phyloP scores from a whole-genome alignment of 92 coral and sea anemone genomes.

The Phenganax marumi region DNA sequence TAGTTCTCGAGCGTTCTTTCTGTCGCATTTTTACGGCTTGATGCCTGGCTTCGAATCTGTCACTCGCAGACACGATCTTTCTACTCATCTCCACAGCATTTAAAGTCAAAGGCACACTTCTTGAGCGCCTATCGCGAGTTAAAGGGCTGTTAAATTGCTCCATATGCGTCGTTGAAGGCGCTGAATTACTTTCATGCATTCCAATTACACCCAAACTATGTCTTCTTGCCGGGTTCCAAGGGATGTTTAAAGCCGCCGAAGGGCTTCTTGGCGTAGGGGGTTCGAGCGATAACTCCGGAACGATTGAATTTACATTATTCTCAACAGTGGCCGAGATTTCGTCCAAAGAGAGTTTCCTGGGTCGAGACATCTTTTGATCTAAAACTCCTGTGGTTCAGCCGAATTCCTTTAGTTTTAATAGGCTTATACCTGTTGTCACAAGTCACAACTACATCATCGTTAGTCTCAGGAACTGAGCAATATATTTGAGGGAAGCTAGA shows the following conservation, averaged over 20 bases:
- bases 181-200: slow-evolving; percentile 37
- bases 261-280: slow-evolving; percentile 9
- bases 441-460: neutral
- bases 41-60: slow-evolving; percentile 13
- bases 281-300: neutral
- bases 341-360: neutral
- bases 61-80: slow-evolving; percentile 19
- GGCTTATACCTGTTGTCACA: neutral
- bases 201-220: neutral
- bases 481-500: neutral
- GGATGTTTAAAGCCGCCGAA: neutral
- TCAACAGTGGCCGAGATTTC: neutral
- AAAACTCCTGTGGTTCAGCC: neutral
- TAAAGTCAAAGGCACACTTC: slow-evolving; percentile 29
- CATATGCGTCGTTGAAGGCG: neutral
- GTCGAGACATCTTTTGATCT: neutral
- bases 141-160: neutral
- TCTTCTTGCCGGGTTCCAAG: slow-evolving; percentile 9
- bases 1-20: neutral
- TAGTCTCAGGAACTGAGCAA: neutral
- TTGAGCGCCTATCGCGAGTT: slow-evolving; percentile 21
- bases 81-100: slow-evolving; percentile 13
- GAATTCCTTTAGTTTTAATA: neutral
- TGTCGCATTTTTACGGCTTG: neutral
- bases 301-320: neutral